These are phyloP conservation scores for Acanthosoma haemorrhoidale DNA, from an alignment of 2,888 invertebrate species.

Conservation along the genomic window DNA sequence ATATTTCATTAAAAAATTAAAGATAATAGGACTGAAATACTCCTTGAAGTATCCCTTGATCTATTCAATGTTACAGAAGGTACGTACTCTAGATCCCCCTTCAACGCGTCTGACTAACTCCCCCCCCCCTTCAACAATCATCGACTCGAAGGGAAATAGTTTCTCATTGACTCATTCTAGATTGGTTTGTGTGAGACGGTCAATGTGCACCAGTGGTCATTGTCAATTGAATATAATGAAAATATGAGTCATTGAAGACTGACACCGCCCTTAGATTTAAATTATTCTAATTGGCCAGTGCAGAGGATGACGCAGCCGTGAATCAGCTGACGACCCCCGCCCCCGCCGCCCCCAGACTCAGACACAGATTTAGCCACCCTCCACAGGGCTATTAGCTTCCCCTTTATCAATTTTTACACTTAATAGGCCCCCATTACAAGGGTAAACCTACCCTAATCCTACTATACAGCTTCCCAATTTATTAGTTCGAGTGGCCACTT, in stretches of 20 bases:
- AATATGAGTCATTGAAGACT: conserved; percentile 2
- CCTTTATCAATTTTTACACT: conserved; percentile 24
- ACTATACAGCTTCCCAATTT: not conserved
- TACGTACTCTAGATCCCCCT: not conserved
- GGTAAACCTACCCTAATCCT: conserved; percentile 8
- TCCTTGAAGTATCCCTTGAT: not conserved
- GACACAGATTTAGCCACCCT: conserved; percentile 7
- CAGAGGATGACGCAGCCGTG: conserved; percentile 14
- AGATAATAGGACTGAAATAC: not conserved
- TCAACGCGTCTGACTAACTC: not conserved
- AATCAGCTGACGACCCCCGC: conserved; percentile 18
- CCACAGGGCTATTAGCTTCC: not conserved
- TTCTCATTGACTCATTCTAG: conserved; percentile 5
- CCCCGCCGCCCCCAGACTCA: too few species aligned
- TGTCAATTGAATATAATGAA: conserved; percentile 12
- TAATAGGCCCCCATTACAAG: conserved; percentile 21
- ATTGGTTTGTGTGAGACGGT: not conserved
- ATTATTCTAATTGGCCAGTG: conserved; percentile 23
- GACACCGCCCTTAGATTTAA: conserved; percentile 15
- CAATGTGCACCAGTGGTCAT: conserved; percentile 12
- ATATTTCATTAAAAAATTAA: too few species aligned
- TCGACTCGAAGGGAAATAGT: not conserved
- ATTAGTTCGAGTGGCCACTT: conserved; percentile 8
- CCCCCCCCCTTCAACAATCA: not conserved
- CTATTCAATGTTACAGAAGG: too few species aligned